Base-by-base conservation (phyloP, 2,888 invertebrate species). In the Plemyria rubiginata region DNA sequence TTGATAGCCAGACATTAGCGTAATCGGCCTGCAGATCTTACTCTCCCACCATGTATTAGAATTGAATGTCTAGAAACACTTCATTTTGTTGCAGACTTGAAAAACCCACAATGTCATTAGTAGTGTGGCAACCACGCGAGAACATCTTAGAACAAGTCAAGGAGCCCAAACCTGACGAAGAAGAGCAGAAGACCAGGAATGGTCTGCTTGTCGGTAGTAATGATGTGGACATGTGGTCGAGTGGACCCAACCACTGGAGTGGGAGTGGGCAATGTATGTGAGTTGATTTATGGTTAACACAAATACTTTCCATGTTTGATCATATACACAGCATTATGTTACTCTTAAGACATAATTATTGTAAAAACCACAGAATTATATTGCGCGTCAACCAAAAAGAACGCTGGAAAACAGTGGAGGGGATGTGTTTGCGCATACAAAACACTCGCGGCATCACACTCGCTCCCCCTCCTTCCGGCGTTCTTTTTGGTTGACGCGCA, bases 121-220 rank as follows among this genome's bases (percentile, higher is more conserved):
- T 97, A 1, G 93, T 97, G 9, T 97, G 97, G 97, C 95, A 96
- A 78, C 97, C 97, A 0, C 95, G 96, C 59, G 94, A 94, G 29
- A 91, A 93, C 69, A 87, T 93, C 9, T 66, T 92, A 54, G 81
- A 79, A 12, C 81, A 83, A 38, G 69, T 85, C 61, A 78, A 79
- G 74, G 84, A 87, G n/a, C 46, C 65, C 0, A 72, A 74, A 48
- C 72, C 79, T 4, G 76, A 74, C 7, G 60, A 79, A n/a, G 78
- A 80, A 54, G 69, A 75, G 32, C 78, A 78, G 11, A 82, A 53
- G 55, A 68, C 74, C 65, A 80, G 86, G 63, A 86, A 84, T 54
- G 91, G 90, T 15, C 72, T 91, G 0, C 80, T 89, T 0, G 88
- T 89, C 0, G 81, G 82, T n/a, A 86, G 87, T 55, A 88, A 16